A percentile compares a stretch with the other conserved stretches of the same genome.
Evolutionary conservation across 2,797 vertebrate genomes (phyloP).

Genomic region (Gobionotothen gibberifrons): DNA sequence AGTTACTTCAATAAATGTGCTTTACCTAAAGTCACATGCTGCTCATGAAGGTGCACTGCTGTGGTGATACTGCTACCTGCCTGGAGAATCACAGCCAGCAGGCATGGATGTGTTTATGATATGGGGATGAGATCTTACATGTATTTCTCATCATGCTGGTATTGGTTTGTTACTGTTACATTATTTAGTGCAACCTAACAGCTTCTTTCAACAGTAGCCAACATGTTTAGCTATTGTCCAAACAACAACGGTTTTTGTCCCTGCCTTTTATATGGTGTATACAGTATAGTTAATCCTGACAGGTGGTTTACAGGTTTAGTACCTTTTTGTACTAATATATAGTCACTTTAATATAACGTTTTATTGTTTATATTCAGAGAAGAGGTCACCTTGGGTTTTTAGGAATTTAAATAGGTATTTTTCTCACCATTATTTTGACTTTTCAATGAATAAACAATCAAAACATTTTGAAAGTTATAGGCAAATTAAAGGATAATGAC

Average conservation of each 20-base stretch:
- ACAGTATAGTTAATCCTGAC: conserved; percentile 16
- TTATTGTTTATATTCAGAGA: too few species aligned
- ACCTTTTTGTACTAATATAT: too few species aligned
- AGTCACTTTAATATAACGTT: neutral
- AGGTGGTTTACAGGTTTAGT: conserved; percentile 5
- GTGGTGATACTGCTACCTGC: neutral
- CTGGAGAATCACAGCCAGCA: neutral
- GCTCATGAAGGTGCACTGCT: neutral
- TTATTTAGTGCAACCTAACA: neutral
- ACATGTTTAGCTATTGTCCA: neutral
- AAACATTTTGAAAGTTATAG: neutral
- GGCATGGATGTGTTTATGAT: neutral
- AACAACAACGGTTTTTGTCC: neutral
- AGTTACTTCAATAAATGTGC: conserved; percentile 66
- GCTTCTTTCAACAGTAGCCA: neutral
- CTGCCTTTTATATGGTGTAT: neutral
- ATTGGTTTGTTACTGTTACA: too few species aligned
- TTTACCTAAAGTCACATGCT: neutral
- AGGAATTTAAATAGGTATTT: neutral
- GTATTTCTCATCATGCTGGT: neutral
- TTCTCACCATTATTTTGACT: neutral
- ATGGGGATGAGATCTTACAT: neutral
- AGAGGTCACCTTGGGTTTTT: neutral
- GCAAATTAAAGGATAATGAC: neutral
- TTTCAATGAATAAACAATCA: neutral